Base-by-base conservation (phyloP, 2,888 invertebrate genomes). In the Chymomyza caudatula region DNA sequence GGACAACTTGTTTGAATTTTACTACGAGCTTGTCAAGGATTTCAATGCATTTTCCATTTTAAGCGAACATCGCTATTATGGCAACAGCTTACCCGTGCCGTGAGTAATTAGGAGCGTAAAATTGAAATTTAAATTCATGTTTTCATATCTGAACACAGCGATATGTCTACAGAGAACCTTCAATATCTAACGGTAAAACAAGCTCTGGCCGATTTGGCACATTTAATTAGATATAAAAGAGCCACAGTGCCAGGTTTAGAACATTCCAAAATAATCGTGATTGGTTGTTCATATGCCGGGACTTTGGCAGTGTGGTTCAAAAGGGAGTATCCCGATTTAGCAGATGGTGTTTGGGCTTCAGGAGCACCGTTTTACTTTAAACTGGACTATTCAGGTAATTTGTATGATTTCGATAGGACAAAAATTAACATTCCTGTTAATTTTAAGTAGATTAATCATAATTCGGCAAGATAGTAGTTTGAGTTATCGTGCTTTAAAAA, bases 61-160 rank as follows among this genome's bases (percentile, higher is more conserved):
- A 74, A 92, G 95, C 0, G 96, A 96, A 86, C 96, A 96, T 86
- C 91, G 96, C 71, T 96, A 92, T 87, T 96, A 96, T 84, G 96
- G 96, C 2, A 80, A 91, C 47, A 95, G 94, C 70, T 92, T 91
- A 71, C 95, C 95, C 11, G 29, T 37, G 11, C 29, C 29, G 29
- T 37, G 11, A 11, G 29, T 37, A 0, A 93, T 93, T 3, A 44
- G n/a, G 47, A 44, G 44, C 37, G 43, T 19, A 11, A 29, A 13
- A 3, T 51, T 19, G 19, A 1, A 51, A 11, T 4, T 19, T 2
- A 51, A 17, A 51, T 29, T 29, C 19, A 44, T 20, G n/a, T 15
- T 44, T 37, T 56, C 3, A 44, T 29, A 17, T 25, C 42, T 44
- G 2, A 44, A 88, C 87, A 4, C 86, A 93, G 93, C 1, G 86